Base-by-base conservation (phyloP, 2,888 invertebrate genomes). In the Pilophorus perplexus region DNA sequence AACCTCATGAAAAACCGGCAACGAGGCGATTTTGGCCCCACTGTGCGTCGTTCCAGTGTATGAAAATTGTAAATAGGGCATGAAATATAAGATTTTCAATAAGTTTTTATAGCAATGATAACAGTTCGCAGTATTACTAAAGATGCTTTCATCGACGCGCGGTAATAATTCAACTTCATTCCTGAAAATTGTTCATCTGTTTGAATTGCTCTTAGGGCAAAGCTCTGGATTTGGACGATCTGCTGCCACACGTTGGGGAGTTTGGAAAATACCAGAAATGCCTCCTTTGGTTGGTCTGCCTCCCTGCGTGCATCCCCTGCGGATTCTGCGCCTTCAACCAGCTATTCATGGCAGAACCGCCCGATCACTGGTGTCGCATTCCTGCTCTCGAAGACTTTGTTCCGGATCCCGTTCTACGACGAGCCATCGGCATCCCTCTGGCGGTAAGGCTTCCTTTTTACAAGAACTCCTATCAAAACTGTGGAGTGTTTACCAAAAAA, bases 311-410 rank as follows among this genome's bases (percentile, higher is more conserved):
- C 74, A 83, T 94, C 72, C 91, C 93, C 0, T 92, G 93, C 74
- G 93, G 92, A 27, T 93, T 92, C 78, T 89, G 91, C 77, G 93
- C 93, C 3, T 93, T 94, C 78, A 93, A 92, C 79, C 93, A 93
- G 78, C 82, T 94, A 37, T 94, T 95, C 78, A 92, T 94, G 89
- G 85, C 92, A 3, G 88, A 91, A 73, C 84, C 86, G 33, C 93
- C 93, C 0, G 85, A 87, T 44, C 88, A 93, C 78, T 93, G 93
- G 90, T 94, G 93, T 75, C 62, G 70, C 5, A 80, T 78, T 69
- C 88, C 89, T 0, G 84, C 85, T 71, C 78, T 92, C 66, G 74
- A 76, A 71, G 48, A 73, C 72, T 76, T 87, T 54, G 80, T 84
- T 3, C 75, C 78, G 70, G 80, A 83, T 60, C 79, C 84, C 4